A percentile compares a stretch with the other conserved stretches of the same genome.
Conservation (phyloP, 2,113 vertebrate genomes). For the Platichthys stellatus region DNA sequence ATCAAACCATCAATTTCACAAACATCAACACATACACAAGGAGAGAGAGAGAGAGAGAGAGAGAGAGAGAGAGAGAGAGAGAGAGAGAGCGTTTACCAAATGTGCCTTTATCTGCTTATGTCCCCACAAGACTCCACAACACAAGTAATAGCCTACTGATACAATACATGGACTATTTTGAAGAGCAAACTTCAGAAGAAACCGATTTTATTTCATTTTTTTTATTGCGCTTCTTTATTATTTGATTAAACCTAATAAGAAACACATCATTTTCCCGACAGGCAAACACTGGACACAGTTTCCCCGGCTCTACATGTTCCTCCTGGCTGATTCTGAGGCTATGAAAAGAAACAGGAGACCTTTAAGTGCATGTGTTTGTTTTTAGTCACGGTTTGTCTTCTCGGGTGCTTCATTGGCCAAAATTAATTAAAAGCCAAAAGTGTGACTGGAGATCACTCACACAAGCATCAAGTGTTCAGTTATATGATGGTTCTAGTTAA, state of each 20-base stretch:
- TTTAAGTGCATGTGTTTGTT: conserved; percentile 46
- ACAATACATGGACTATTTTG: background rate
- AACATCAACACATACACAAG: background rate
- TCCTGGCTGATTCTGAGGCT: background rate
- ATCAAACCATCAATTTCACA: background rate
- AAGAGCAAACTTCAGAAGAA: background rate
- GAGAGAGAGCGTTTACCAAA: too few relatives aligned
- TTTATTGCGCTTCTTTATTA: background rate
- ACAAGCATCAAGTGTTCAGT: conserved; percentile 2
- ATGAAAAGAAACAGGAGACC: conserved; percentile 37
- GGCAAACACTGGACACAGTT: background rate
- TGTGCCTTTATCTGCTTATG: too few relatives aligned
- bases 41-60: too few relatives aligned
- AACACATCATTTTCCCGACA: background rate
- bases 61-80: too few relatives aligned
- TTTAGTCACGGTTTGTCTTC: conserved; percentile 61
- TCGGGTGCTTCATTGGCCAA: conserved; percentile 12
- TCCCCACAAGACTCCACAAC: too few relatives aligned
- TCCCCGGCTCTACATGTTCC: background rate
- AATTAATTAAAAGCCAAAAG: conserved; percentile 51
- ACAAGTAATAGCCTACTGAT: too few relatives aligned
- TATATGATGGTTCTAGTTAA: conserved; percentile 33
- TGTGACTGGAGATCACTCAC: conserved; percentile 36
- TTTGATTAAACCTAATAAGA: background rate
- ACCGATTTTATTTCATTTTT: background rate